Evolutionary conservation across 2,113 vertebrate species (phyloP).

Genomic region (Martes martes): DNA sequence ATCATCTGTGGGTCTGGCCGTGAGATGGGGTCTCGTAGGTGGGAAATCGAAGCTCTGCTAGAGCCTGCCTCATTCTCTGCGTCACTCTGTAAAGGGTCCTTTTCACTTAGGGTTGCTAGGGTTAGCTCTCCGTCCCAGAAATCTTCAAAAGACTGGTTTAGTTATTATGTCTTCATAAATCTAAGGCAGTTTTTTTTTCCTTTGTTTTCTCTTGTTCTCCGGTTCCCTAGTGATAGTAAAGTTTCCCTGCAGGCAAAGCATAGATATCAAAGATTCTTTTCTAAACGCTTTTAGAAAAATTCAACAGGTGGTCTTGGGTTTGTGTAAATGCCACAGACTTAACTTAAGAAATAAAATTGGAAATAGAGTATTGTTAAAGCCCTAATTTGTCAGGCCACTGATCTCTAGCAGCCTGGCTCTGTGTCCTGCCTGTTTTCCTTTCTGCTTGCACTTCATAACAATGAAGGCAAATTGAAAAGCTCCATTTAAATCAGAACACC

Average conservation of each 20-base stretch:
- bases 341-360: slow-evolving; percentile 52
- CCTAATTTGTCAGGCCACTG: slow-evolving; percentile 36
- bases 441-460: slow-evolving; percentile 18
- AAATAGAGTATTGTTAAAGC: slow-evolving; percentile 30
- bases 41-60: background rate
- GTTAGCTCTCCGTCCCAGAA: background rate
- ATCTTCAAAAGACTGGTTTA: background rate
- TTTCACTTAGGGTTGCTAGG: background rate
- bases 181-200: background rate
- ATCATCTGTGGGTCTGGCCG: background rate
- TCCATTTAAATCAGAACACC: background rate
- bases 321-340: slow-evolving; percentile 30
- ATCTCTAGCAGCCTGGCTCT: slow-evolving; percentile 24
- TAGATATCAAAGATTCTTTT: slow-evolving; percentile 3
- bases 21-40: background rate
- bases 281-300: slow-evolving; percentile 40
- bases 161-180: background rate
- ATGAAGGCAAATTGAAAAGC: slow-evolving; percentile 28
- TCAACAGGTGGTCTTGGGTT: slow-evolving; percentile 42
- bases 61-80: background rate
- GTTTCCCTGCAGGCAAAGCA: background rate
- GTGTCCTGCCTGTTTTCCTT: slow-evolving; percentile 13
- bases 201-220: slow-evolving; percentile 27
- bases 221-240: slow-evolving; percentile 33
- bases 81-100: background rate